Conservation (phyloP, 2,113 vertebrate genomes). For the Neogobius melanostomus region DNA sequence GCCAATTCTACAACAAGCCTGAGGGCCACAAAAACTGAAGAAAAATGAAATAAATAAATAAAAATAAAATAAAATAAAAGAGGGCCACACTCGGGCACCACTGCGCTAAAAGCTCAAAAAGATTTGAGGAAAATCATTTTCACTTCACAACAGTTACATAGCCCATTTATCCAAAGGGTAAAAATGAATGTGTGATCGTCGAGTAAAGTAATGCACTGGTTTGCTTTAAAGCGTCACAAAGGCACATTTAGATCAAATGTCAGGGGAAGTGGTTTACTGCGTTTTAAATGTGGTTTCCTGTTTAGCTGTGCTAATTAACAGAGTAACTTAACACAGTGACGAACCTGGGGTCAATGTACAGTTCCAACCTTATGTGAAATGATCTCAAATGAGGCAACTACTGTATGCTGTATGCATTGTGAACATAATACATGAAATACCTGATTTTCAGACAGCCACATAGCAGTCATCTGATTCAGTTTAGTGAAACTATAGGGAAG, state of each 20-base stretch:
- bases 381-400: neutral
- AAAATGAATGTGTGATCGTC: neutral
- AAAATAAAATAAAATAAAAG: too few species aligned
- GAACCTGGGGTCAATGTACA: neutral
- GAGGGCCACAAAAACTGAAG: too few species aligned
- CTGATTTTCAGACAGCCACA: conserved; percentile 99
- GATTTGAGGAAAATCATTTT: too few species aligned
- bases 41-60: too few species aligned
- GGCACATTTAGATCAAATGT: conserved; percentile 35
- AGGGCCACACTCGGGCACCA: too few species aligned
- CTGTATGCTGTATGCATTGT: neutral
- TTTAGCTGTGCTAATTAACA: conserved; percentile 17
- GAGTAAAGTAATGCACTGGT: neutral
- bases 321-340: neutral
- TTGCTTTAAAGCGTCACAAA: neutral
- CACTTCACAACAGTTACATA: neutral
- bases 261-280: conserved; percentile 41
- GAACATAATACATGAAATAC: conserved; percentile 60
- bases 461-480: conserved; percentile 92
- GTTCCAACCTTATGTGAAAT: neutral
- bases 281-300: conserved; percentile 41
- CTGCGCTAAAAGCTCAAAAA: too few species aligned
- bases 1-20: too few species aligned
- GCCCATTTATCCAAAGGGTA: neutral
- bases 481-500: conserved; percentile 97